Conservation (phyloP, 64 coral and sea anemone species). For the Orbicella faveolata region DNA sequence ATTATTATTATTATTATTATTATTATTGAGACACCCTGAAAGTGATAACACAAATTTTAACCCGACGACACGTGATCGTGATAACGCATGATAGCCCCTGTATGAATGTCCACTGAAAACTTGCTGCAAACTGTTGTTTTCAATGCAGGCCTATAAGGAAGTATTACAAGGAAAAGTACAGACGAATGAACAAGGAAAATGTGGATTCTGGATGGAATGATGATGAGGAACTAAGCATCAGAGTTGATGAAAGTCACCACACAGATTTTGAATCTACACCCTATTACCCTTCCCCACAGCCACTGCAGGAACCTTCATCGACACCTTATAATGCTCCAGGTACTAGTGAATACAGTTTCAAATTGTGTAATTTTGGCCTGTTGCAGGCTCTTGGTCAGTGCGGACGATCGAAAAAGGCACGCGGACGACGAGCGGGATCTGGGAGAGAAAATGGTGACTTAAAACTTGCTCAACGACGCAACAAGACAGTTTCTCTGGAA, state of each 20-base stretch:
- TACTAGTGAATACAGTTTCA: background rate
- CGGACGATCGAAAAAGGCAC: background rate
- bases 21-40: too few species aligned
- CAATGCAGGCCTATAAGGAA: constrained; percentile 14
- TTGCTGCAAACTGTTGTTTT: background rate
- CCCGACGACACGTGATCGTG: too few species aligned
- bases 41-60: too few species aligned
- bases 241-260: background rate
- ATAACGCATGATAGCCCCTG: too few species aligned
- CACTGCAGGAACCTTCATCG: background rate
- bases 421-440: background rate
- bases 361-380: background rate
- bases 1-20: too few species aligned
- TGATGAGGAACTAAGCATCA: background rate
- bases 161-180: background rate
- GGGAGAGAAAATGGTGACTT: background rate
- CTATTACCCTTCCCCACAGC: background rate
- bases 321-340: background rate
- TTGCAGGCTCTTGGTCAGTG: background rate
- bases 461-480: too few species aligned
- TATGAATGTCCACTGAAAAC: too few species aligned
- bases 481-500: too few species aligned
- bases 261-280: background rate
- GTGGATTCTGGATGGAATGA: background rate
- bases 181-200: background rate